Evolutionary conservation across 2,888 invertebrate species (phyloP).

Genomic region (Aradus depressus): DNA sequence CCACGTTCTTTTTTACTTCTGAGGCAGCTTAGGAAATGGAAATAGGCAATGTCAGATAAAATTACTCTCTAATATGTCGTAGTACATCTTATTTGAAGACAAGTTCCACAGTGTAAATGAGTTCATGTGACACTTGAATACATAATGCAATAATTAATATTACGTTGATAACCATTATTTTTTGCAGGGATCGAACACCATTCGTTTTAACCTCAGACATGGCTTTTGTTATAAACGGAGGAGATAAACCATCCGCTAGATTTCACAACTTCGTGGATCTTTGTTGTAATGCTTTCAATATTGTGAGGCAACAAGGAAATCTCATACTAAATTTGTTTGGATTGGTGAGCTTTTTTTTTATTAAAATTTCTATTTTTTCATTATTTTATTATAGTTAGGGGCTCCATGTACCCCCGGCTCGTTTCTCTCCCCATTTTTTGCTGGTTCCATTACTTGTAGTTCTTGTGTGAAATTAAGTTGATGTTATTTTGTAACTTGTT

Average conservation of each 20-base stretch:
- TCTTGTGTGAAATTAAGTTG: too few relatives aligned
- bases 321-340: constrained; percentile 82
- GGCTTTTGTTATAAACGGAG: constrained; percentile 99
- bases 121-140: background rate
- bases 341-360: constrained; percentile 52
- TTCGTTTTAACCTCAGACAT: constrained; percentile 97
- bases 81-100: too few relatives aligned
- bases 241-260: constrained; percentile 80
- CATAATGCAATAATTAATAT: background rate
- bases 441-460: too few relatives aligned
- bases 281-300: constrained; percentile 94
- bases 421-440: too few relatives aligned
- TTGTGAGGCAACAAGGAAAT: constrained; percentile 82
- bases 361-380: background rate
- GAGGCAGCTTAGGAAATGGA: too few relatives aligned
- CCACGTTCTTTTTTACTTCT: too few relatives aligned
- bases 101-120: background rate
- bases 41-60: too few relatives aligned
- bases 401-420: background rate
- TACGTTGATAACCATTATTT: background rate
- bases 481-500: background rate
- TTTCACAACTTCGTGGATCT: constrained; percentile 98
- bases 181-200: constrained; percentile 81
- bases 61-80: too few relatives aligned
- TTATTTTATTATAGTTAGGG: constrained; percentile 2